Percentiles rank a stretch among this genome's conserved stretches.
Conservation (phyloP, 2,797 vertebrate species). For the Lerista edwardsae region DNA sequence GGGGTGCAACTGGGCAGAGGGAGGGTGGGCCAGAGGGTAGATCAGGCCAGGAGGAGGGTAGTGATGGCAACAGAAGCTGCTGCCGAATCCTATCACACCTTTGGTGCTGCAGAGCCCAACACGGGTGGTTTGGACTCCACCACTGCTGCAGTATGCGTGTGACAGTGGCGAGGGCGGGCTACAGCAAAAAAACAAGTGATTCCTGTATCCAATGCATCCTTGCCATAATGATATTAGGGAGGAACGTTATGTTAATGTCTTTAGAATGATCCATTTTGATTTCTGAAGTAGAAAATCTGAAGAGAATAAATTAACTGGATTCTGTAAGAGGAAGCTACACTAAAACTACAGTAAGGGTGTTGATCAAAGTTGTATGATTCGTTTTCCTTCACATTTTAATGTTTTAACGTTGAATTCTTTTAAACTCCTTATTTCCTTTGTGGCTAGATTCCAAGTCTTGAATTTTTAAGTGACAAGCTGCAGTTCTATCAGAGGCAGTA, state of each 20-base stretch:
- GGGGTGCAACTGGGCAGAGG: no score
- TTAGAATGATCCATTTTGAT: not conserved
- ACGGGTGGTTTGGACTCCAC: no score
- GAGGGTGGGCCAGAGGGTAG: no score
- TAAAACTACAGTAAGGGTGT: not conserved
- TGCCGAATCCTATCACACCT: no score
- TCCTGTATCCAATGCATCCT: not conserved
- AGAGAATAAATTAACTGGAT: not conserved
- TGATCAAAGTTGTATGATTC: not conserved
- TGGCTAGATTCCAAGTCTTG: conserved; percentile 73
- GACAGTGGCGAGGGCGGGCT: not conserved
- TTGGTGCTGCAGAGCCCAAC: no score
- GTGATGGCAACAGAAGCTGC: no score
- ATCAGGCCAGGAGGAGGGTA: no score
- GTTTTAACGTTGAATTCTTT: not conserved
- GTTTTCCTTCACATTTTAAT: not conserved
- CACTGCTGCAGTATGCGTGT: not conserved
- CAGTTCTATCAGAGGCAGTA: conserved; percentile 75
- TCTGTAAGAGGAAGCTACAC: not conserved
- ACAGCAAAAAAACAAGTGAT: not conserved
- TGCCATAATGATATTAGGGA: not conserved
- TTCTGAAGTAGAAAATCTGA: not conserved
- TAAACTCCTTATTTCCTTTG: not conserved
- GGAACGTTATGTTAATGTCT: not conserved
- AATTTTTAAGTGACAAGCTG: conserved; percentile 75